Conservation (phyloP, 2,888 invertebrate genomes). For the Pelosia muscerda region DNA sequence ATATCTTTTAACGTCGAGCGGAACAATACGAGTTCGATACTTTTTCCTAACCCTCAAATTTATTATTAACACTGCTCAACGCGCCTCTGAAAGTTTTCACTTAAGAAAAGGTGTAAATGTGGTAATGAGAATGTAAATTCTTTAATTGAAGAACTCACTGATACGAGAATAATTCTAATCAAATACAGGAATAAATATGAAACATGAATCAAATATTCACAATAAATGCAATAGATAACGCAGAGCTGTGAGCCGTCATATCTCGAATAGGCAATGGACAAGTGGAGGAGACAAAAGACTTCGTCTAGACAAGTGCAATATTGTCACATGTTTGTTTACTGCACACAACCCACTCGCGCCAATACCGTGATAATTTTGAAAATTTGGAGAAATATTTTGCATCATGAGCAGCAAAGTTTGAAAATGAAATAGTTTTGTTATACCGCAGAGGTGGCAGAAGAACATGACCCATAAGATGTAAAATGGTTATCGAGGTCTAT, state of each 20-base stretch:
- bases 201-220: constrained; percentile 3
- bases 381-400: neutral
- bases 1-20: no score
- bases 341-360: constrained; percentile 5
- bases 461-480: no score
- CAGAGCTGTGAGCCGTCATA: constrained; percentile 22
- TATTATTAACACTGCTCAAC: no score
- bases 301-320: constrained; percentile 39
- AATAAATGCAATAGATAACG: constrained; percentile 8
- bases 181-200: neutral
- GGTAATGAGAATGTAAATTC: no score
- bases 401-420: neutral
- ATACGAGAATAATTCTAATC: neutral
- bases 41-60: no score
- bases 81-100: no score
- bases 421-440: neutral
- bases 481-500: no score
- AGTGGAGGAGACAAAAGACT: constrained; percentile 19
- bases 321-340: constrained; percentile 26
- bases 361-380: neutral
- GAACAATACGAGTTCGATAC: no score
- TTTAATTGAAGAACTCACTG: neutral
- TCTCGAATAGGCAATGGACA: constrained; percentile 27
- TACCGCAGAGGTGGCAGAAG: no score
- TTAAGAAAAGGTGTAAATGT: no score